These are phyloP conservation scores for Corvus hawaiiensis DNA, from an alignment of 2,113 vertebrate genomes.

Conservation along the genomic window DNA sequence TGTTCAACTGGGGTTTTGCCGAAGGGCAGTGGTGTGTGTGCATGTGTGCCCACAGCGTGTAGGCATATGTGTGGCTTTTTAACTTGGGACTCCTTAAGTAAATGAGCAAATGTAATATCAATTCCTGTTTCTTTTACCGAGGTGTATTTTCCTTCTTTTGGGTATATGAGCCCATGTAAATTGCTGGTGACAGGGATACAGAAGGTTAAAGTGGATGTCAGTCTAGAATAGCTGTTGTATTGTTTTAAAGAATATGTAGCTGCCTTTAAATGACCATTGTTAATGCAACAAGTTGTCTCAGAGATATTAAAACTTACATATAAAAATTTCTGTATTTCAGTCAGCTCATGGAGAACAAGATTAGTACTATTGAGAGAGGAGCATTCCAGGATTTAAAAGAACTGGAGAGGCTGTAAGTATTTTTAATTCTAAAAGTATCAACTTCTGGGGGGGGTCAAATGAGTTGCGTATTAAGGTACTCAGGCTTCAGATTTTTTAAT, in stretches of 20 bases:
- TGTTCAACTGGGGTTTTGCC: neutral
- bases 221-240: neutral
- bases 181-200: neutral
- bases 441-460: neutral
- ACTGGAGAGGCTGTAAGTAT: slow-evolving; percentile 96
- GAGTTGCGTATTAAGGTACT: neutral
- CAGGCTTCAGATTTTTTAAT: neutral
- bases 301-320: neutral
- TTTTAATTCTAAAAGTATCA: slow-evolving; percentile 27
- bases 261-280: neutral
- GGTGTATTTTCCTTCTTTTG: neutral
- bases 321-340: slow-evolving; percentile 74
- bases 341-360: slow-evolving; percentile 99
- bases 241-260: neutral
- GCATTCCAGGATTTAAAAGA: slow-evolving; percentile 98
- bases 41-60: neutral
- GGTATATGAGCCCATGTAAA: neutral
- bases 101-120: slow-evolving; percentile 8
- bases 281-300: slow-evolving; percentile 20
- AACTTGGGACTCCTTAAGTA: neutral
- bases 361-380: slow-evolving; percentile 93
- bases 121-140: neutral
- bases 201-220: neutral
- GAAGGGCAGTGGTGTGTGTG: neutral
- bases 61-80: neutral